Evolutionary conservation across 2,888 invertebrate species (phyloP).

Genomic region (Thumatha senex): DNA sequence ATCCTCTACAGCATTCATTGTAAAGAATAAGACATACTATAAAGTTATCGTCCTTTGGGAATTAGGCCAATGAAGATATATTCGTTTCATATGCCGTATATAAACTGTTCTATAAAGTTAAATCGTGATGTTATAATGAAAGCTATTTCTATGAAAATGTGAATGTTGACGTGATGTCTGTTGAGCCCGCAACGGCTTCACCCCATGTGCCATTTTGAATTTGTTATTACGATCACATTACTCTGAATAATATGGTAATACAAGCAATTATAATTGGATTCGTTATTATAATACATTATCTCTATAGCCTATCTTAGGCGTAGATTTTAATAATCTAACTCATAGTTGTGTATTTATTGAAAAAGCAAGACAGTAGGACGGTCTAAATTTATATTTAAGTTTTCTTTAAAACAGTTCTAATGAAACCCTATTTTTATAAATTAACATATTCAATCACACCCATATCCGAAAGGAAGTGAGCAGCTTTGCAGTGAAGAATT

Average conservation of each 20-base stretch:
- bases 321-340: no score
- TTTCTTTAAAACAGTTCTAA: no score
- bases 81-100: background rate
- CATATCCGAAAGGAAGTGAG: no score
- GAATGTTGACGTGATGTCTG: background rate
- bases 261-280: background rate
- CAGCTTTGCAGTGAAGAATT: no score
- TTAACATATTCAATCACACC: no score
- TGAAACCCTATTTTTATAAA: no score
- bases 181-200: background rate
- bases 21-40: no score
- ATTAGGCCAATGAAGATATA: background rate
- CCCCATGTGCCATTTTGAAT: background rate
- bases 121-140: background rate
- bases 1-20: background rate
- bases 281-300: background rate
- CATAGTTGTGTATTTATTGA: no score
- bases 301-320: no score
- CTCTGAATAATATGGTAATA: background rate
- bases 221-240: background rate
- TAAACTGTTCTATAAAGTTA: background rate
- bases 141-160: constrained; percentile 1
- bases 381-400: no score
- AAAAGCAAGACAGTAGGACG: no score
- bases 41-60: background rate